phyloP scores from a whole-genome alignment of 2,797 vertebrate genomes.

The Dromococcyx pavoninus region DNA sequence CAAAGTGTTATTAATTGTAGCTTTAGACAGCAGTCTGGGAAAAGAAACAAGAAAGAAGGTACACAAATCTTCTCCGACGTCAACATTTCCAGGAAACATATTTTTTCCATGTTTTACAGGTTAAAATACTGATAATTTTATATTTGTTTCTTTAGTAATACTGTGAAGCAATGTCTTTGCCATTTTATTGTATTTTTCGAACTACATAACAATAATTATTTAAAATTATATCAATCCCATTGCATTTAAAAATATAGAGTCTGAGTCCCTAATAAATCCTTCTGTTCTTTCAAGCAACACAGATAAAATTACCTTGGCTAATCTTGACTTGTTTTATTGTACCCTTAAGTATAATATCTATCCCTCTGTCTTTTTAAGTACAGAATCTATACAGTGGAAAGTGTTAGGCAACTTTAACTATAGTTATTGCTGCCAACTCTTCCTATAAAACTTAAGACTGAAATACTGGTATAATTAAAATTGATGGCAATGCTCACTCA shows the following conservation, averaged over 20 bases:
- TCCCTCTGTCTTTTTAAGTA: constrained; percentile 16
- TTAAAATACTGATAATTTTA: constrained; percentile 71
- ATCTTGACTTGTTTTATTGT: constrained; percentile 69
- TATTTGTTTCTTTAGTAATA: constrained; percentile 68
- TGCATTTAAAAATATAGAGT: constrained; percentile 42
- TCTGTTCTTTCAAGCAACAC: constrained; percentile 44
- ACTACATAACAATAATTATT: constrained; percentile 71
- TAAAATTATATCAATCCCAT: constrained; percentile 61
- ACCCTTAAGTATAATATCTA: constrained; percentile 13
- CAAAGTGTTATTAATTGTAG: constrained; percentile 61
- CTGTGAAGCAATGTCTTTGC: constrained; percentile 65
- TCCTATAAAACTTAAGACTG: constrained; percentile 19
- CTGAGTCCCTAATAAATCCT: constrained; percentile 63
- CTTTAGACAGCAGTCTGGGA: constrained; percentile 40
- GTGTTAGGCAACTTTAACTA: constrained; percentile 57
- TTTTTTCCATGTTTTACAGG: constrained; percentile 63
- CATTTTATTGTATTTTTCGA: constrained; percentile 65
- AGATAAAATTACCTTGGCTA: constrained; percentile 62
- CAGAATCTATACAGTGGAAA: constrained; percentile 6
- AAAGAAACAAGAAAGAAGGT: constrained; percentile 45
- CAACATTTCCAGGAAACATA: constrained; percentile 57
- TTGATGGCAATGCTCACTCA: constrained; percentile 17
- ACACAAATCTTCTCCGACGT: neutral
- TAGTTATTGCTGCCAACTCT: constrained; percentile 26
- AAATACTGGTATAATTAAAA: constrained; percentile 51